Percentiles rank a stretch among this genome's conserved stretches.
Evolutionary conservation across 1,140 invertebrate species (phyloP).

Genomic region (Glomeris maerens): DNA sequence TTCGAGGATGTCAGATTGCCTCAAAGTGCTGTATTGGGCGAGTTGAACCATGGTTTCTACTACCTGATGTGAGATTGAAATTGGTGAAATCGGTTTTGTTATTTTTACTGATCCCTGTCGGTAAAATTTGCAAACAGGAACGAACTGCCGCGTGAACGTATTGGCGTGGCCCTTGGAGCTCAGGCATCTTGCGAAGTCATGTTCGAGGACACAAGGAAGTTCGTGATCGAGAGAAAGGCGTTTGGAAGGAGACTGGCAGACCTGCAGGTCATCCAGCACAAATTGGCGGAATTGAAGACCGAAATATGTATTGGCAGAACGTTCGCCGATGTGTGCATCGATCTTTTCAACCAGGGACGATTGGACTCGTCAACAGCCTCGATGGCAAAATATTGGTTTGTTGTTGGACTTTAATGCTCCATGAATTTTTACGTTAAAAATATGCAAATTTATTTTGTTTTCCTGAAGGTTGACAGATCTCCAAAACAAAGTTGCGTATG

Average conservation of each 20-base stretch:
- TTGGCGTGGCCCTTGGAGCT: conserved; percentile 30
- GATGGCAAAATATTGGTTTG: conserved; percentile 39
- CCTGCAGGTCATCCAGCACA: conserved; percentile 36
- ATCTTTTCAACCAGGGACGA: conserved; percentile 27
- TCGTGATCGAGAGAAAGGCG: conserved; percentile 34
- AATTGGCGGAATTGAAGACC: conserved; percentile 38
- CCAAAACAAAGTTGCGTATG: conserved; percentile 31
- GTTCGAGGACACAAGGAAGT: conserved; percentile 36
- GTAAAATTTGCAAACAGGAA: too few species aligned
- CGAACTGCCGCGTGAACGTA: conserved; percentile 37
- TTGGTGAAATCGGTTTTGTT: too few species aligned
- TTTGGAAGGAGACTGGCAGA: conserved; percentile 34
- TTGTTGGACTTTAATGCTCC: too few species aligned
- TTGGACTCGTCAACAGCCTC: conserved; percentile 32
- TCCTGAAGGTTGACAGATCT: conserved; percentile 29
- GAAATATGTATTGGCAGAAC: conserved; percentile 31
- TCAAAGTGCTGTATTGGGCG: conserved; percentile 30
- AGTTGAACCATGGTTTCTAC: conserved; percentile 36
- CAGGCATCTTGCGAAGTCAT: conserved; percentile 33
- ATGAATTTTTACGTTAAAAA: conserved; percentile 6
- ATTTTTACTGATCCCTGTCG: too few species aligned
- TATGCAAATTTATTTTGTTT: not conserved
- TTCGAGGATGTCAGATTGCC: conserved; percentile 38
- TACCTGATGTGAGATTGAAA: conserved; percentile 38
- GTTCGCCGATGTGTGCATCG: conserved; percentile 35